Evolutionary conservation across 2,113 vertebrate species (phyloP).

Genomic region (Canis aureus): DNA sequence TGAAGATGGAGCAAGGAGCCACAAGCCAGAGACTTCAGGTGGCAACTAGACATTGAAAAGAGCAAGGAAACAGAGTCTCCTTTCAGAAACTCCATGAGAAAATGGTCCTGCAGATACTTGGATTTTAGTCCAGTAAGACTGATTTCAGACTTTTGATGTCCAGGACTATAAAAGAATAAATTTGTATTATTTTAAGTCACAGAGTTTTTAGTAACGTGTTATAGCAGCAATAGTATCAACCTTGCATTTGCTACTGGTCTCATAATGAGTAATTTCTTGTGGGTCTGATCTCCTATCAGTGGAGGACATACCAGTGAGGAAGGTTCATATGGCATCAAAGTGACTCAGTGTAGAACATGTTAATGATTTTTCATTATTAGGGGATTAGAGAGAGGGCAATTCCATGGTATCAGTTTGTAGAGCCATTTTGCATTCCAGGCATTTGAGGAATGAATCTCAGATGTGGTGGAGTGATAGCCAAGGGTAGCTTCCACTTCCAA

Average conservation of each 20-base stretch:
- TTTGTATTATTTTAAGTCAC: background rate
- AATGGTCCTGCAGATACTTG: too few species aligned
- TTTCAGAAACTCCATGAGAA: background rate
- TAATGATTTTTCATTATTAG: background rate
- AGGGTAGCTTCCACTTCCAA: background rate
- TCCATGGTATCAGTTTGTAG: background rate
- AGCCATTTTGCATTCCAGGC: background rate
- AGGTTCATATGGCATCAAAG: background rate
- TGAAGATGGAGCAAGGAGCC: background rate
- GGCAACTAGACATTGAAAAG: background rate
- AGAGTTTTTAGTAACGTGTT: background rate
- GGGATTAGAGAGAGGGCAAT: too few species aligned
- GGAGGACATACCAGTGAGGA: background rate
- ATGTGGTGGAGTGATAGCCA: background rate
- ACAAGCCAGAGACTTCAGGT: background rate
- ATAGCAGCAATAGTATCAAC: background rate
- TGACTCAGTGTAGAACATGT: conserved; percentile 29
- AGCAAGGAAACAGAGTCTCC: background rate
- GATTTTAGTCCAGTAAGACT: background rate
- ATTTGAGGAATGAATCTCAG: background rate
- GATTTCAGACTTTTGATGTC: background rate
- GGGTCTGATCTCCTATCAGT: background rate
- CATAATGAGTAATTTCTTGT: background rate
- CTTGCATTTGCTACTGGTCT: conserved; percentile 27
- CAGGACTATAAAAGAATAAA: background rate